phyloP scores from a whole-genome alignment of 1,140 invertebrate genomes.

The Drosophila melanica region DNA sequence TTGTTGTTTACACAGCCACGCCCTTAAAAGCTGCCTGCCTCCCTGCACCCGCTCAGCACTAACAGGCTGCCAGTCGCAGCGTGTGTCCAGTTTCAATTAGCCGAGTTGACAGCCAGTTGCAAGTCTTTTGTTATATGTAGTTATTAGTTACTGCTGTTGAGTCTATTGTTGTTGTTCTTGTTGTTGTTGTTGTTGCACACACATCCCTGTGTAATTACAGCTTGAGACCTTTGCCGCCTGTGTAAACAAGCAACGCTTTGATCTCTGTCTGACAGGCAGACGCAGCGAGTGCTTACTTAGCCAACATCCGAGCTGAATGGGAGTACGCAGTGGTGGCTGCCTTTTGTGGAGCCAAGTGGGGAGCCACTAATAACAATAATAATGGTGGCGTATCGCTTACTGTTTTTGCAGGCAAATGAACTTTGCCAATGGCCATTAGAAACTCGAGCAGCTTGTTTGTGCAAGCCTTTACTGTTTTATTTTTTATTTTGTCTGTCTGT shows the following conservation, averaged over 20 bases:
- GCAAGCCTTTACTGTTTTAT: not conserved
- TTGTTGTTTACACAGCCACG: not conserved
- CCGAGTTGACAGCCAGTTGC: conserved; percentile 42
- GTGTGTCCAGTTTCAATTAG: conserved; percentile 55
- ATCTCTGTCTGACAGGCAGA: conserved; percentile 50
- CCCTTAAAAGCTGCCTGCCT: no score
- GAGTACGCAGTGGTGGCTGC: conserved; percentile 13
- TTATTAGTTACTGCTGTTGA: not conserved
- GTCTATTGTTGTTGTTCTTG: conserved; percentile 2
- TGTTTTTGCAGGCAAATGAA: conserved; percentile 68
- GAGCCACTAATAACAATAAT: not conserved
- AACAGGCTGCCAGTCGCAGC: conserved; percentile 17
- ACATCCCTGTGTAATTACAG: conserved; percentile 67
- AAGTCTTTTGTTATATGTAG: conserved; percentile 35
- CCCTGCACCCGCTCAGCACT: not conserved
- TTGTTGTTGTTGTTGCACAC: conserved; percentile 19
- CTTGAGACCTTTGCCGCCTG: conserved; percentile 69
- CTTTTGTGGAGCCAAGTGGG: conserved; percentile 33
- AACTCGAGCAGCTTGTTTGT: conserved; percentile 74
- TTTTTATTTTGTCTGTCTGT: not conserved
- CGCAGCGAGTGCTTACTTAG: conserved; percentile 41
- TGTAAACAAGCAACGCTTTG: conserved; percentile 63
- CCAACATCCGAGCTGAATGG: conserved; percentile 1
- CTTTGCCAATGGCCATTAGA: conserved; percentile 72
- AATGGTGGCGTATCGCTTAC: conserved; percentile 53